Percentiles rank a stretch among this genome's conserved stretches.
Conservation (phyloP, 2,888 invertebrate genomes). For the Euzetes globulus region DNA sequence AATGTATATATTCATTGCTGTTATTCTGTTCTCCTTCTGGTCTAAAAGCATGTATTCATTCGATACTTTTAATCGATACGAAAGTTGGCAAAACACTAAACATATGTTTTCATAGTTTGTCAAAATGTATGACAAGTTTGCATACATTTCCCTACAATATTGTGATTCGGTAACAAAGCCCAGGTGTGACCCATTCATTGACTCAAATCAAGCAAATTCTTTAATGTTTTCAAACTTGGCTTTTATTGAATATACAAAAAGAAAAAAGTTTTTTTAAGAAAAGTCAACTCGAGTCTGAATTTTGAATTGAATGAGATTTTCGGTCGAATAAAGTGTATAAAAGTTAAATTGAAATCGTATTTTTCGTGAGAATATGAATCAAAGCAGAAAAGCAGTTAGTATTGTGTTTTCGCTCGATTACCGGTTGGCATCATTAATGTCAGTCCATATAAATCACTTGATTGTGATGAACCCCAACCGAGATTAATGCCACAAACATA, state of each 20-base stretch:
- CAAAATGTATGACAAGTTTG: slow-evolving; percentile 20
- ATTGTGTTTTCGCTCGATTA: slow-evolving; percentile 24
- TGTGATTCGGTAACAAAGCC: background rate
- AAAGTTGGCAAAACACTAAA: slow-evolving; percentile 8
- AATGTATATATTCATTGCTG: background rate
- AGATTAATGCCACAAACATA: slow-evolving; percentile 23
- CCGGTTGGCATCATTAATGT: slow-evolving; percentile 21
- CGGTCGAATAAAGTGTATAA: background rate
- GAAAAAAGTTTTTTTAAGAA: background rate
- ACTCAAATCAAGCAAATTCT: slow-evolving; percentile 16
- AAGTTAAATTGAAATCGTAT: background rate
- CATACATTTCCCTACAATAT: background rate
- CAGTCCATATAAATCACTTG: background rate
- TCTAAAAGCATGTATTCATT: background rate
- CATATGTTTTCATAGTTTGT: slow-evolving; percentile 10
- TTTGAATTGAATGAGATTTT: background rate
- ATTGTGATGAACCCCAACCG: slow-evolving; percentile 11
- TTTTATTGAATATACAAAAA: background rate
- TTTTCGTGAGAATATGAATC: background rate
- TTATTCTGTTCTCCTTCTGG: background rate
- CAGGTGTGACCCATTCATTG: slow-evolving; percentile 1
- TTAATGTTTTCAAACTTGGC: background rate
- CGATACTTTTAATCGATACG: slow-evolving; percentile 1
- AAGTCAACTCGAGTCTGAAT: background rate
- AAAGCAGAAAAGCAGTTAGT: background rate